Evolutionary conservation across 92 coral and sea anemone species (phyloP), one percentile per base, ranked within the genome.

Genomic region (Actinernus sp.): DNA sequence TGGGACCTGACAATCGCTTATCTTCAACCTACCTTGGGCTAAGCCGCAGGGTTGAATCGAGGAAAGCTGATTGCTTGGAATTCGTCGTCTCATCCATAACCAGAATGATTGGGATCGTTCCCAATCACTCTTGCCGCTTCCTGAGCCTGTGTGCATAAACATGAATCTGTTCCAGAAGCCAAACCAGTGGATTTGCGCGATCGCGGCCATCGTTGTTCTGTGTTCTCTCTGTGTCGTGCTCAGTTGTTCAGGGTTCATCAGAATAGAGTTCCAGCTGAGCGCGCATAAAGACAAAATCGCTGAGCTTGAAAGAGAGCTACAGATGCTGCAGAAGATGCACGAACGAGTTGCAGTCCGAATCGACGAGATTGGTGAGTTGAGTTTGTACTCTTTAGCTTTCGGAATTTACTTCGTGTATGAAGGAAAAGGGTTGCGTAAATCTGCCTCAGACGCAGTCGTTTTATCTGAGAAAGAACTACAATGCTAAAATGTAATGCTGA

Each of bases 181-280:
- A 13, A 73, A 54, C 26, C 69, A 63, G 30, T 28, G 68, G 26
- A 34, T 49, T 4, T 59, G 50, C 31, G 80, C 71, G 26, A 30
- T 73, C 5, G 28, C 51, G 13, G 59, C 80, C 18, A 45, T 59
- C 49, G 60, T 40, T 17, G 43, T 73, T 12, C 29, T 73, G 12
- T 73, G 80, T 30, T 47, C 60, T 27, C 27, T 61, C 36, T 73
- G 80, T 34, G 71, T 73, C 6, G 38, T 73, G 3, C 21, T 73
- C 26, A 30, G 80, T 20, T 49, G 71, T 26, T 23, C 50, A 3
- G 69, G 69, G 7, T 73, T 59, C 48, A 65, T 73, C n/a, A 49
- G 80, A 43, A 7, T 73, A 61, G 80, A 73, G 21, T 57, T 73
- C 51, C 24, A 40, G 59, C 71, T 73, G 52, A 27, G 47, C 37